Conservation (phyloP, 2,888 invertebrate genomes). For the Mesoligia furuncula region DNA sequence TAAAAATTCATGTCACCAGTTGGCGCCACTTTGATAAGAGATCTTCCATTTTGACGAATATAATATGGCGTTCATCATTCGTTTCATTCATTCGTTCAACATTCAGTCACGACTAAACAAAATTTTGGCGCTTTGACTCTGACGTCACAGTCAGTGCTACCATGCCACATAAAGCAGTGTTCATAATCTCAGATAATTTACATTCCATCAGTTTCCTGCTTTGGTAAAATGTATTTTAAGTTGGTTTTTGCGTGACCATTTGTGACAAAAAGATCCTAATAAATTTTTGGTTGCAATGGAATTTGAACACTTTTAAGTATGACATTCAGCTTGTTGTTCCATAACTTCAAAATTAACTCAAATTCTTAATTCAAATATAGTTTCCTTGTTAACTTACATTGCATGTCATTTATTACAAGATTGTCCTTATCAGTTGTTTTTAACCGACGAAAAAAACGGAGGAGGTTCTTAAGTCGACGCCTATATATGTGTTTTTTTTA, state of each 20-base stretch:
- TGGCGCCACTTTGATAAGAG: neutral
- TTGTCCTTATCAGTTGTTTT: neutral
- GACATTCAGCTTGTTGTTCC: no score
- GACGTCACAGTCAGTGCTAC: neutral
- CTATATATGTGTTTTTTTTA: no score
- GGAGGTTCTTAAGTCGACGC: no score
- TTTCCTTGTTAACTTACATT: neutral
- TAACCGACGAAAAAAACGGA: slow-evolving; percentile 56
- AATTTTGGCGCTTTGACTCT: neutral
- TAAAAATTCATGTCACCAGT: neutral
- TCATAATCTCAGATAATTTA: neutral
- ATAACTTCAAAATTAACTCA: no score
- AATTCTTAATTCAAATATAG: no score
- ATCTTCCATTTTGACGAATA: neutral
- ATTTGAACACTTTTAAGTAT: no score
- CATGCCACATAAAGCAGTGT: neutral
- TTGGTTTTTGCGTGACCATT: no score
- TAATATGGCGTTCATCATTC: neutral
- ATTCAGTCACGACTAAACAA: neutral
- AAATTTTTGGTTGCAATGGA: no score
- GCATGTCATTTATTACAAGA: neutral
- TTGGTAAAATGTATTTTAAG: no score
- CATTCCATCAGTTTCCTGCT: no score
- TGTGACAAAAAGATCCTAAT: no score
- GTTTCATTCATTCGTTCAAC: neutral